Conservation (phyloP, 23 tunicate species). For the Diplosoma virens region DNA sequence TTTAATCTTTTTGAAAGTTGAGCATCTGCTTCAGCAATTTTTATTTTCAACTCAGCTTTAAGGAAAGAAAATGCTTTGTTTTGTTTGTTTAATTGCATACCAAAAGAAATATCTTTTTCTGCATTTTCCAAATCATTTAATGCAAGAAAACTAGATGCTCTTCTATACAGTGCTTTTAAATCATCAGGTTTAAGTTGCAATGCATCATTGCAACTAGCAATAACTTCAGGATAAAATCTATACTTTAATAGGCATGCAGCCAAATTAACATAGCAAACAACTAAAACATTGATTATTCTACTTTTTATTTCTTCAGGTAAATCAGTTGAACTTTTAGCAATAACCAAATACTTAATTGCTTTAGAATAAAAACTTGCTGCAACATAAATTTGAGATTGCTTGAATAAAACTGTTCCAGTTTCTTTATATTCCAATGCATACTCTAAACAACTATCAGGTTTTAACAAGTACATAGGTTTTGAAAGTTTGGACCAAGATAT, state of each 20-base stretch:
- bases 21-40: neutral
- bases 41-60: neutral
- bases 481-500: neutral
- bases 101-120: slow-evolving; percentile 3
- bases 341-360: slow-evolving; percentile 33
- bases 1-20: slow-evolving; percentile 12
- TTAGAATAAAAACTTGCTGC: slow-evolving; percentile 36
- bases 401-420: slow-evolving; percentile 26
- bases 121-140: slow-evolving; percentile 32
- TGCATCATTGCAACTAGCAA: slow-evolving; percentile 52
- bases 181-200: neutral
- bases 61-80: slow-evolving; percentile 1
- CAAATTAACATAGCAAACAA: slow-evolving; percentile 31
- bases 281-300: neutral
- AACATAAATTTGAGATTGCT: neutral
- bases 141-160: slow-evolving; percentile 28
- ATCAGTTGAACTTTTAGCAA: neutral
- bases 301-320: neutral
- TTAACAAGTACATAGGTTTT: neutral
- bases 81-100: neutral
- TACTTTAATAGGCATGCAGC: slow-evolving; percentile 59
- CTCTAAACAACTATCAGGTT: neutral
- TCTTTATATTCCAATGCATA: slow-evolving; percentile 23
- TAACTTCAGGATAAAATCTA: slow-evolving; percentile 23
- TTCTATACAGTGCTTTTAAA: slow-evolving; percentile 48